phyloP scores from a whole-genome alignment of 37 sponge, comb jelly and placozoan genomes.

The Sycon ciliatum region DNA sequence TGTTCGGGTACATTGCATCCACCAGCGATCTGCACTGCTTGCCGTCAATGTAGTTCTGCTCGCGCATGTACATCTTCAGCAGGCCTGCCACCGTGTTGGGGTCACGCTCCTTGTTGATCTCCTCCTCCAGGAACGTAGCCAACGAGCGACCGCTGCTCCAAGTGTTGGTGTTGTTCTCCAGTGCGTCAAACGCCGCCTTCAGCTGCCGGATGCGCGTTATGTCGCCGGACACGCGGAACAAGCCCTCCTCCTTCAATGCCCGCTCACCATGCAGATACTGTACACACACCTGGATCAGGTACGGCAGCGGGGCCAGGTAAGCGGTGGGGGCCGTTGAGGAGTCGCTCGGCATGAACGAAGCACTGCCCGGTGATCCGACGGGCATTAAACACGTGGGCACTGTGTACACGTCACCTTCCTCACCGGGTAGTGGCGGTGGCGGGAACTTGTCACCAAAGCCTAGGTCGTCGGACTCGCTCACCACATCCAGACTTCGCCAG shows the following conservation, averaged over 20 bases:
- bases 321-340: background rate
- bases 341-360: background rate
- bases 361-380: background rate
- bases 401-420: too few relatives aligned
- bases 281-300: slow-evolving; percentile 58
- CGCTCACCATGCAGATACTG: slow-evolving; percentile 51
- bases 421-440: background rate
- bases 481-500: too few relatives aligned
- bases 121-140: slow-evolving; percentile 26
- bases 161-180: slow-evolving; percentile 27
- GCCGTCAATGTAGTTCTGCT: slow-evolving; percentile 33
- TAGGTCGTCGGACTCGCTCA: too few relatives aligned
- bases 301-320: slow-evolving; percentile 1
- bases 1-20: too few relatives aligned
- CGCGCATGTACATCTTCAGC: slow-evolving; percentile 70
- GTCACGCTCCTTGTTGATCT: slow-evolving; percentile 37
- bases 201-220: slow-evolving; percentile 39
- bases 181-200: slow-evolving; percentile 36
- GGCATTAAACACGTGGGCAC: too few relatives aligned
- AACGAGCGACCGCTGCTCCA: slow-evolving; percentile 5
- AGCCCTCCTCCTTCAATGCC: slow-evolving; percentile 58
- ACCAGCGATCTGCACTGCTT: too few relatives aligned
- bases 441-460: too few relatives aligned
- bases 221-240: slow-evolving; percentile 79
- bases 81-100: slow-evolving; percentile 72